A percentile compares a stretch with the other conserved stretches of the same genome.
Evolutionary conservation across 2,113 vertebrate species (phyloP).

Genomic region (Rhegmatorhina hoffmannsi): DNA sequence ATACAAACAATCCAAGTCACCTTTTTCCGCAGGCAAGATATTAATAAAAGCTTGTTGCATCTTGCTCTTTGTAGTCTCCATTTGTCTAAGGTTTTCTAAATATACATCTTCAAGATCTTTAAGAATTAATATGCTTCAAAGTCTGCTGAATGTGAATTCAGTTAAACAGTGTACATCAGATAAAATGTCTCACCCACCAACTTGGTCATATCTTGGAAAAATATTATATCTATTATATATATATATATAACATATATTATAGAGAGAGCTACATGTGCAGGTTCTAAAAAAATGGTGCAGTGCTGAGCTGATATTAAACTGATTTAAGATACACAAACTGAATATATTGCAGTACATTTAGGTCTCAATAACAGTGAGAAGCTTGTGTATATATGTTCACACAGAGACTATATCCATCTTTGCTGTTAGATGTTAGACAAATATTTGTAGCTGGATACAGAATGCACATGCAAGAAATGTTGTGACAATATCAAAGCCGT

Average conservation of each 20-base stretch:
- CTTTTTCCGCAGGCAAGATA: not conserved
- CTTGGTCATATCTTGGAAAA: conserved; percentile 6
- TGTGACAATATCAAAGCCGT: fast-evolving
- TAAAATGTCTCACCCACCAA: not conserved
- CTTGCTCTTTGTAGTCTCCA: not conserved
- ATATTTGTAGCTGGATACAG: not conserved
- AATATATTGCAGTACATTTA: conserved; percentile 3
- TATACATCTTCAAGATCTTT: not conserved
- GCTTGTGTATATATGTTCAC: not conserved
- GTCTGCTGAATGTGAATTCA: conserved; percentile 4
- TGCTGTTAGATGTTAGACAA: not conserved
- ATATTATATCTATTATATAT: not conserved
- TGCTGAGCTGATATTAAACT: conserved; percentile 7
- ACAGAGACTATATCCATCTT: not conserved
- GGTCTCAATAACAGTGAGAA: not conserved
- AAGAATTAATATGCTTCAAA: not conserved
- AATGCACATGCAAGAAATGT: not conserved
- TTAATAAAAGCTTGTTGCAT: not conserved
- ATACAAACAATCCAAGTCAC: not conserved
- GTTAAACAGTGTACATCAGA: conserved; percentile 2
- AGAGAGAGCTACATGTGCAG: not conserved
- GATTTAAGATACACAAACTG: not conserved
- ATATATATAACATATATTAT: not conserved
- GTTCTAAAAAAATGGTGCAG: not conserved
- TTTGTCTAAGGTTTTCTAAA: conserved; percentile 7